Percentiles rank a stretch among this genome's conserved stretches.
Evolutionary conservation across 2,888 invertebrate genomes (phyloP).

Genomic region (Crossocerus cetratus): DNA sequence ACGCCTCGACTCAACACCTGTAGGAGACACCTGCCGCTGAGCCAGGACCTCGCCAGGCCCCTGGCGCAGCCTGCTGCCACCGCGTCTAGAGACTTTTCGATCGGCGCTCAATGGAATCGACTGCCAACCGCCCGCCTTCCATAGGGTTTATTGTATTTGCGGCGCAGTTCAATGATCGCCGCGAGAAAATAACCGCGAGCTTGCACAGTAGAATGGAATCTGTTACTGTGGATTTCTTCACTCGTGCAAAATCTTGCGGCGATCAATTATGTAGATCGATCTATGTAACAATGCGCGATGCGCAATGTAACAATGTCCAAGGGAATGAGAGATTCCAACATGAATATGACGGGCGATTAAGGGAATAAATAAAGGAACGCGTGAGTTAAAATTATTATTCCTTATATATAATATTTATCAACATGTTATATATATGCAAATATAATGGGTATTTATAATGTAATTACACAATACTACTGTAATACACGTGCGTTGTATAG

Average conservation of each 20-base stretch:
- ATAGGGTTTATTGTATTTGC: too few species aligned
- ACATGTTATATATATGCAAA: slow-evolving; percentile 15
- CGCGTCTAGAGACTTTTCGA: slow-evolving; percentile 48
- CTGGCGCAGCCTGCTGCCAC: slow-evolving; percentile 43
- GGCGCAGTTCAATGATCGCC: too few species aligned
- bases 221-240: too few species aligned
- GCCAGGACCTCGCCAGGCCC: neutral
- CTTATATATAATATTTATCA: slow-evolving; percentile 39
- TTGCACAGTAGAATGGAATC: too few species aligned
- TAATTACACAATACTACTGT: slow-evolving; percentile 35
- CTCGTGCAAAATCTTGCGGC: too few species aligned
- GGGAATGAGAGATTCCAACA: too few species aligned
- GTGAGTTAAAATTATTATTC: slow-evolving; percentile 32
- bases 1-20: slow-evolving; percentile 55
- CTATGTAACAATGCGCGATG: too few species aligned
- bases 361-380: too few species aligned
- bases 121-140: slow-evolving; percentile 24
- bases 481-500: slow-evolving; percentile 24
- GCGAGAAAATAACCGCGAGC: too few species aligned
- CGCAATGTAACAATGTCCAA: too few species aligned
- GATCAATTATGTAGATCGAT: too few species aligned
- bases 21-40: slow-evolving; percentile 54
- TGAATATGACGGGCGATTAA: too few species aligned
- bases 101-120: slow-evolving; percentile 4
- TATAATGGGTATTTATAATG: slow-evolving; percentile 12